Evolutionary conservation across 2,888 invertebrate genomes (phyloP).

Genomic region (Cerastis rubricosa): DNA sequence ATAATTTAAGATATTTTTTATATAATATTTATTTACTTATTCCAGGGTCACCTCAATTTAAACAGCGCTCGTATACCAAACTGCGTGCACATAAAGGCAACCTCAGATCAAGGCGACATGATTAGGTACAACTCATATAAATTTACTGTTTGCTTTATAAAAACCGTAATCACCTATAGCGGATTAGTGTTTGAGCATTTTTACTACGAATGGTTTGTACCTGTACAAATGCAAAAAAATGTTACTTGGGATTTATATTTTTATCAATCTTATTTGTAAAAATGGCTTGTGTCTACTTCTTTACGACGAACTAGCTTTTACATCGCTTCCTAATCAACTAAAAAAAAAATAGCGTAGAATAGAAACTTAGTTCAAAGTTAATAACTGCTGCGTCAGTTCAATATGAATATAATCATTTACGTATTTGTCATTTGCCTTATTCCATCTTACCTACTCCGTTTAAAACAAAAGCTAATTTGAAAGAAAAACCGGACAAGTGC

Average conservation of each 20-base stretch:
- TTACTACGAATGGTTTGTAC: constrained; percentile 71
- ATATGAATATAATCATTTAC: background rate
- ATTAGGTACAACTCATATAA: constrained; percentile 51
- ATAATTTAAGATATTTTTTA: too few species aligned
- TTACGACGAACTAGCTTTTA: background rate
- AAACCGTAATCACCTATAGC: constrained; percentile 52
- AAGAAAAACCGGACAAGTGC: background rate
- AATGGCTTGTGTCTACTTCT: background rate
- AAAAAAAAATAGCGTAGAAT: background rate
- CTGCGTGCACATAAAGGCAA: constrained; percentile 45
- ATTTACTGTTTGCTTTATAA: constrained; percentile 66
- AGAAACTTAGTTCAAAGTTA: background rate
- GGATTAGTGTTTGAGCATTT: background rate
- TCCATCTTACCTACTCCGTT: background rate
- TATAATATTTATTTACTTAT: background rate
- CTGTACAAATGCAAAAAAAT: constrained; percentile 61
- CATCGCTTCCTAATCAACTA: background rate
- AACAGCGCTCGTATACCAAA: background rate
- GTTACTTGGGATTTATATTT: constrained; percentile 67
- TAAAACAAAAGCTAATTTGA: background rate
- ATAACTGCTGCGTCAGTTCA: background rate
- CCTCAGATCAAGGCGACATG: constrained; percentile 26
- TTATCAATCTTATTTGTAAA: background rate
- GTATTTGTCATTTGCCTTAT: background rate
- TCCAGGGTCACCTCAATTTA: constrained; percentile 31